Evolutionary conservation across 1,140 invertebrate genomes (phyloP).

Genomic region (Panulirus ornatus): DNA sequence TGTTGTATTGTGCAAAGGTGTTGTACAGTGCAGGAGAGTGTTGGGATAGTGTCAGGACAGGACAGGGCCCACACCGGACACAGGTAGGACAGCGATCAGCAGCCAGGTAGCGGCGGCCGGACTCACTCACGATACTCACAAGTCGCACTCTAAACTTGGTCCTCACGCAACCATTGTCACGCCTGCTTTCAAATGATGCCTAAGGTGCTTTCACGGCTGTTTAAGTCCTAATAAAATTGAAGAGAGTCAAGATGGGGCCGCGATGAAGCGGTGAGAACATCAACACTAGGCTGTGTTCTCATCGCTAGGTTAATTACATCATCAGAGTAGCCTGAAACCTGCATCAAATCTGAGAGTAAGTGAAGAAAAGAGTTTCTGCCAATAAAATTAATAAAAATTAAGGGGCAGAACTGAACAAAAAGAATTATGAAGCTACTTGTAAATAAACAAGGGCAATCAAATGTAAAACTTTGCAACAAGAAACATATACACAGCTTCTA

Average conservation of each 20-base stretch:
- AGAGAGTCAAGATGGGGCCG: slow-evolving; percentile 72
- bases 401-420: slow-evolving; percentile 73
- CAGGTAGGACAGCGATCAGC: slow-evolving; percentile 70
- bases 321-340: slow-evolving; percentile 73
- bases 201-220: slow-evolving; percentile 74
- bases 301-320: slow-evolving; percentile 72
- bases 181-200: slow-evolving; percentile 75
- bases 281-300: slow-evolving; percentile 69
- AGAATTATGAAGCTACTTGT: slow-evolving; percentile 72
- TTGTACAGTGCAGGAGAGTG: slow-evolving; percentile 63
- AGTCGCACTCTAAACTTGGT: slow-evolving; percentile 74
- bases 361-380: slow-evolving; percentile 71
- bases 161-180: slow-evolving; percentile 75
- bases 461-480: slow-evolving; percentile 71
- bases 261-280: slow-evolving; percentile 71
- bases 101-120: slow-evolving; percentile 69
- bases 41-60: slow-evolving; percentile 63
- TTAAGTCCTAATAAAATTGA: slow-evolving; percentile 74
- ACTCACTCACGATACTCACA: slow-evolving; percentile 74
- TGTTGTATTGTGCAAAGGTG: slow-evolving; percentile 61
- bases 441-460: slow-evolving; percentile 72
- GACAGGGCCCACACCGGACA: slow-evolving; percentile 73
- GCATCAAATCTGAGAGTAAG: slow-evolving; percentile 73
- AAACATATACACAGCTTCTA: slow-evolving; percentile 71
- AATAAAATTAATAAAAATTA: slow-evolving; percentile 73